Evolutionary conservation across 2,797 vertebrate genomes (phyloP), one percentile per base, ranked within the genome.

Genomic region (Pseudochaenichthys georgianus): DNA sequence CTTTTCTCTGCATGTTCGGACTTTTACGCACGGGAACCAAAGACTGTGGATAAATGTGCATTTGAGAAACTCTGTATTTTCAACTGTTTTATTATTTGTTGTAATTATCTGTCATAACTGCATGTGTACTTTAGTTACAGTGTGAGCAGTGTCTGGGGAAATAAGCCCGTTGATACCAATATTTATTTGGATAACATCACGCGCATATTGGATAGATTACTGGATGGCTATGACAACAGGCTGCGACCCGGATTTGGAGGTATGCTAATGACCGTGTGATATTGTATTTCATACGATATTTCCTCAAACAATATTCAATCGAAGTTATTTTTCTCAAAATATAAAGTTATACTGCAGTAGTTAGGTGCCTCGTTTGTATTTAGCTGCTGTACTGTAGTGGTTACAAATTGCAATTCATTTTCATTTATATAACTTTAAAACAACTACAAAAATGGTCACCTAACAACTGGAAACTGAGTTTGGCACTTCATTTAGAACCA

Each of bases 171-270:
- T 68, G 95, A 92, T 11, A 92, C 90, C 75, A 95, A 90, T 65
- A 94, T 96, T 63, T 98, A 97, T 91, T 94, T 96, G 81, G 95
- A 97, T 88, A 99, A 99, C 85, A 96, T 99, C 90, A 99, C 97
- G 65, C 96, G 96, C 6, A 97, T 97, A 81, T 93, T 99, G 90
- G 96, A 98, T 91, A 96, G 97, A 89, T 93, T 99, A 88, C 90
- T 99, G 87, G 97, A 99, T 83, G 98, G 98, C 70, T 99, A 99
- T 73, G 98, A 99, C 94, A 99, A 98, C 93, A 94, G 98, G 64
- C 95, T 99, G 9, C 94, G 98, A 34, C 97, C 98, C 10, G 98
- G 98, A 82, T 98, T 98, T 86, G 97, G 97, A 95, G 97, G 97
- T 98, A 96, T 81, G 72, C 12, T 71, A 57, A 74, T 73, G 63